Evolutionary conservation across 2,113 vertebrate species (phyloP).

Genomic region (Aegotheles bennettii): DNA sequence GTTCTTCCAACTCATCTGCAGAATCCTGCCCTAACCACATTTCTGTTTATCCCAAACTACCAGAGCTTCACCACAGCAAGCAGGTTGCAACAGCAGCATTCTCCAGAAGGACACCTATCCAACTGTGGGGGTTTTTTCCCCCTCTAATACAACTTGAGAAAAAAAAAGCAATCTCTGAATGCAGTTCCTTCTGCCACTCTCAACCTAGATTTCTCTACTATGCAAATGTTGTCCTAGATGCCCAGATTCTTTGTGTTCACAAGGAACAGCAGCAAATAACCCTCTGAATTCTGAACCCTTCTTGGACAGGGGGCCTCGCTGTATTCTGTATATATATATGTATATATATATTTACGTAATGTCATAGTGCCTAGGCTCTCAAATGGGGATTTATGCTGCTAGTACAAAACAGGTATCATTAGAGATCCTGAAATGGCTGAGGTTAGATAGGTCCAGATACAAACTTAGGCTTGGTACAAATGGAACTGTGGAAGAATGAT

Average conservation of each 20-base stretch:
- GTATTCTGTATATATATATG: accelerated
- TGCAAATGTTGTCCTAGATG: background rate
- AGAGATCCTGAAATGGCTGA: background rate
- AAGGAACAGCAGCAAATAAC: background rate
- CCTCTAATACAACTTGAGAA: background rate
- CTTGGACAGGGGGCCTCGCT: background rate
- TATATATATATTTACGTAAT: background rate
- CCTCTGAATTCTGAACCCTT: background rate
- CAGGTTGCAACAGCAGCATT: background rate
- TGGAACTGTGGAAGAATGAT: background rate
- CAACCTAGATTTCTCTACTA: background rate
- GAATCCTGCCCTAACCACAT: background rate
- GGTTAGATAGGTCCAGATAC: background rate
- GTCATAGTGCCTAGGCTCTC: background rate
- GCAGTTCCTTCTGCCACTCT: background rate
- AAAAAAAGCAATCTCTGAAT: background rate
- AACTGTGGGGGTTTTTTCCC: accelerated
- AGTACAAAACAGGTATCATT: background rate
- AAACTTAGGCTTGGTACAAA: background rate
- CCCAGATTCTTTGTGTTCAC: background rate
- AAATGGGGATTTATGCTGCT: background rate
- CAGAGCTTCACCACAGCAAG: background rate
- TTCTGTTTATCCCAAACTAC: background rate
- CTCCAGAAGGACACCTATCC: background rate
- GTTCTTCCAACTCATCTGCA: accelerated